Conservation (phyloP, 2,888 invertebrate genomes). For the Oscheius onirici region DNA sequence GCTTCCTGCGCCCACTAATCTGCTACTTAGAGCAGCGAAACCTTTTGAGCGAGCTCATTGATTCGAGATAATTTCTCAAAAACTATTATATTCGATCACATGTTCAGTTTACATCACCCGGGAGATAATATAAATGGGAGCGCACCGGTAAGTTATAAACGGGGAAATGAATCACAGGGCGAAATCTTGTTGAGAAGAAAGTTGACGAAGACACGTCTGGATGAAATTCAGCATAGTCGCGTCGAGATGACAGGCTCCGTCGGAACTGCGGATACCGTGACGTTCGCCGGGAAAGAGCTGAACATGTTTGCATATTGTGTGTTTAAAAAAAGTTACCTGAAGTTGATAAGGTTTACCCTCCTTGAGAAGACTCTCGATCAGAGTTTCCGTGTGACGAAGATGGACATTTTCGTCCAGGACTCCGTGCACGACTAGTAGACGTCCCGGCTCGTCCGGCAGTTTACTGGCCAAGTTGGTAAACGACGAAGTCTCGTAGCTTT, state of each 20-base stretch:
- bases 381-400: slow-evolving; percentile 91
- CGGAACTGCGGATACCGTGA: slow-evolving; percentile 92
- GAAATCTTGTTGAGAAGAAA: too few relatives aligned
- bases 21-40: not conserved
- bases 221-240: slow-evolving; percentile 81
- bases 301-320: slow-evolving; percentile 47
- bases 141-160: too few relatives aligned
- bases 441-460: slow-evolving; percentile 82
- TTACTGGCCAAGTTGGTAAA: slow-evolving; percentile 85
- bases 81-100: too few relatives aligned
- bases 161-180: too few relatives aligned
- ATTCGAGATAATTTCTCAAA: too few relatives aligned
- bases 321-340: slow-evolving; percentile 76
- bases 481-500: slow-evolving; percentile 79
- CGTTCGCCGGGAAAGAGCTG: slow-evolving; percentile 93
- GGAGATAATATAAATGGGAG: too few relatives aligned
- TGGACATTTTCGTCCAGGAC: slow-evolving; percentile 95
- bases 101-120: too few relatives aligned
- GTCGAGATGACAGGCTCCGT: slow-evolving; percentile 89
- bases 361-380: slow-evolving; percentile 87
- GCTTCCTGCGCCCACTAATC: slow-evolving; percentile 16
- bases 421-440: slow-evolving; percentile 93
- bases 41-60: too few relatives aligned
- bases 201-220: slow-evolving; percentile 32
- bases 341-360: slow-evolving; percentile 95